A percentile compares a stretch with the other conserved stretches of the same genome.
Evolutionary conservation across 2,113 vertebrate genomes (phyloP).

Genomic region (Panurus biarmicus): DNA sequence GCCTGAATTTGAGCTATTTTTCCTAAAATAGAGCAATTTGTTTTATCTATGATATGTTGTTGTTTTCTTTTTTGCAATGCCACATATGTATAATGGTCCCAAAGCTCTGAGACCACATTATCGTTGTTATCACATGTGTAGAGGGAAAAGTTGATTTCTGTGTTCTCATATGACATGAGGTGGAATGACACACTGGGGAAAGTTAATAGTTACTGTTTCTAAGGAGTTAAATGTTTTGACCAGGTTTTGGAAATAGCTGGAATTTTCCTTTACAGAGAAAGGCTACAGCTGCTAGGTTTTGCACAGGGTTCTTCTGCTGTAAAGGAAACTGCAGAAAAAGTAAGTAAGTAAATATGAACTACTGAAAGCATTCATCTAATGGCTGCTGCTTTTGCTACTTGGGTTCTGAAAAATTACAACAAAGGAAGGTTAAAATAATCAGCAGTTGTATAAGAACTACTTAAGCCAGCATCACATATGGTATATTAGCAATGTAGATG

Average conservation of each 20-base stretch:
- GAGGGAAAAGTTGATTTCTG: not conserved
- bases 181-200: not conserved
- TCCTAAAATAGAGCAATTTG: not conserved
- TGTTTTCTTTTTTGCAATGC: not conserved
- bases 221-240: not conserved
- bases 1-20: not conserved
- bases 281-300: not conserved
- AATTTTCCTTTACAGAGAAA: not conserved
- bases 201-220: not conserved
- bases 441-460: not conserved
- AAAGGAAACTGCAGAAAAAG: not conserved
- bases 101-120: not conserved
- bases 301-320: not conserved
- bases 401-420: not conserved
- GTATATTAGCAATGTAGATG: not conserved
- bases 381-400: not conserved
- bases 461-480: not conserved
- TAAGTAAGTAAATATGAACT: not conserved
- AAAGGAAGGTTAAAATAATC: slow-evolving; percentile 15
- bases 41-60: not conserved
- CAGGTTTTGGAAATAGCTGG: not conserved
- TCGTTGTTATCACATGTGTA: not conserved
- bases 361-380: not conserved
- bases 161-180: not conserved
- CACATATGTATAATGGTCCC: not conserved